Base-by-base conservation (phyloP, 2,113 vertebrate genomes). In the Chelonoidis abingdonii region DNA sequence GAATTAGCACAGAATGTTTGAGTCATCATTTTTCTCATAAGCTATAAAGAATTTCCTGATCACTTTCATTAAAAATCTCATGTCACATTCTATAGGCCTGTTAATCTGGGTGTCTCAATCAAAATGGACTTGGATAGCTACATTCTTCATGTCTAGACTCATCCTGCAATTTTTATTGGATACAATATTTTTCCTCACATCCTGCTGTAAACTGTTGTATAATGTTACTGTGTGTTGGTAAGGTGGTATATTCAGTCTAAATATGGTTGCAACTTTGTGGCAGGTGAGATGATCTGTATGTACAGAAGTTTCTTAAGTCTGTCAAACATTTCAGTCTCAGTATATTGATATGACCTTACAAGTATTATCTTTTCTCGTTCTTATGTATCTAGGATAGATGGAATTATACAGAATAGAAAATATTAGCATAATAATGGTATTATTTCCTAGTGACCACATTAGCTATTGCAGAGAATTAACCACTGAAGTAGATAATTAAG, bases 221-320 rank as follows among this genome's bases (percentile, higher is more conserved):
- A 92, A 93, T 91, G 94, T 96, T 95, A 96, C 88, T 96, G 94
- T 54, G 38, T 97, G 95, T 91, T 65, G 92, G 92, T 59, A 96
- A 94, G 94, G 83, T 90, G 84, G 86, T 97, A 89, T 89, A 95
- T 97, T 97, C 88, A 95, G 31, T 92, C n/a, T 44, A 44, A 76
- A 44, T 10, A 76, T 44, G 16, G 17, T 21, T n/a, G 41, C 11
- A 76, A 76, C 22, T 47, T 10, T 44, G 41, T 14, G 41, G 38
- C 6, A 13, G 41, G 41, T 76, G 24, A 41, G 38, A 19, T 41
- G 21, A 75, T 75, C 72, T 75, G 10, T 44, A 25, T 11, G 22
- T 38, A 76, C 21, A 76, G 38, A 76, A 10, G 69, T 72, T 76
- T 76, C 41, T 44, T 25, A 27, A 24, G 13, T 47, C 41, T 76